Percentiles rank a stretch among this genome's conserved stretches.
Conservation (phyloP, 1,140 invertebrate species). For the Magallana ariakensis region DNA sequence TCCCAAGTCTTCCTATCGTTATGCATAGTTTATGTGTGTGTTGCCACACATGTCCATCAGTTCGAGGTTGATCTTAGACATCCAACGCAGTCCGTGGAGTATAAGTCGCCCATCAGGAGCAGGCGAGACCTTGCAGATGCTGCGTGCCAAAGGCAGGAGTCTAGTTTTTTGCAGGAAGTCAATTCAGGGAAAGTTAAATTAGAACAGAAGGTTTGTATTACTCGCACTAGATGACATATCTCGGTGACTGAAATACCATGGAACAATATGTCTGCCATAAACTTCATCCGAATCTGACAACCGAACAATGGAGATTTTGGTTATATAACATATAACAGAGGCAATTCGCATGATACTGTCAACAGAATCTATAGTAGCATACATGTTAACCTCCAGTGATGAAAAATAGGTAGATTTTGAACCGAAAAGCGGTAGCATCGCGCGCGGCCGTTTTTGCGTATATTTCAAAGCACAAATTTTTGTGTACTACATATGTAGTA, state of each 20-base stretch:
- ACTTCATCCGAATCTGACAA: too few relatives aligned
- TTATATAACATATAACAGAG: not conserved
- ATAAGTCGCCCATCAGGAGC: not conserved
- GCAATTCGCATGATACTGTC: not conserved
- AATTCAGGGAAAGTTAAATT: slow-evolving; percentile 15
- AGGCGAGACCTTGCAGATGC: not conserved
- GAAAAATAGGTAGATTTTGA: too few relatives aligned
- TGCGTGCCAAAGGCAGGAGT: not conserved
- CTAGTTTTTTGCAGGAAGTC: not conserved
- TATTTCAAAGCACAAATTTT: too few relatives aligned
- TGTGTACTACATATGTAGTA: too few relatives aligned
- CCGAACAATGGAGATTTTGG: too few relatives aligned
- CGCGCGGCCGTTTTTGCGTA: too few relatives aligned
- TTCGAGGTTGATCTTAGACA: not conserved
- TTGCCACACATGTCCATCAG: not conserved
- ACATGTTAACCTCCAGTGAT: too few relatives aligned
- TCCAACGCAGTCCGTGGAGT: not conserved
- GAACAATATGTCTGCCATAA: too few relatives aligned
- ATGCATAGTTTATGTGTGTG: not conserved
- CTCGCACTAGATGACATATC: too few relatives aligned
- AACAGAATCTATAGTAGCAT: too few relatives aligned
- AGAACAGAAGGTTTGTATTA: slow-evolving; percentile 6
- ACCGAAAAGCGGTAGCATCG: too few relatives aligned
- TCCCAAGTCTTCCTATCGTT: not conserved
- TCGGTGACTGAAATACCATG: too few relatives aligned